Conservation (phyloP, 2,888 invertebrate genomes). For the Drosophila affinis region DNA sequence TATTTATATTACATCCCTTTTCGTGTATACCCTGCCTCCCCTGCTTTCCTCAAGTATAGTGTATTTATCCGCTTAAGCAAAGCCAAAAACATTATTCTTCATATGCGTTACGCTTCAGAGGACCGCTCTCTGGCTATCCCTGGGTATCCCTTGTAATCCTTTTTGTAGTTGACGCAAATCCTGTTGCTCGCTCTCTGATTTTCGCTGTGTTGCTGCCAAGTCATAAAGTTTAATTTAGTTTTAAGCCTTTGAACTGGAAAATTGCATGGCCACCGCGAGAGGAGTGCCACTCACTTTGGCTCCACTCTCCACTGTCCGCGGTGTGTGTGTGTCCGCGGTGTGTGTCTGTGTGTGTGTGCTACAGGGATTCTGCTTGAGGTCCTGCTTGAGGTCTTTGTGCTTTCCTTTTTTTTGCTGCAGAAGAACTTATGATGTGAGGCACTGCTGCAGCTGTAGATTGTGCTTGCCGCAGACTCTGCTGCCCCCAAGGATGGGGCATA, state of each 20-base stretch:
- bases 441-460: no score
- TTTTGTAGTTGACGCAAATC: slow-evolving; percentile 74
- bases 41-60: not conserved
- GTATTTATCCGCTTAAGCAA: slow-evolving; percentile 46
- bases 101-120: slow-evolving; percentile 47
- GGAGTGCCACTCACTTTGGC: slow-evolving; percentile 27
- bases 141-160: slow-evolving; percentile 66
- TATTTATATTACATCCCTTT: not conserved
- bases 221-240: slow-evolving; percentile 79
- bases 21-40: not conserved
- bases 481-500: not conserved
- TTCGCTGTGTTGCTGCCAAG: slow-evolving; percentile 57
- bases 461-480: not conserved
- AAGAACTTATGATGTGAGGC: not conserved
- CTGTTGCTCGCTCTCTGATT: slow-evolving; percentile 49
- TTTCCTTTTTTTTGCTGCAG: not conserved
- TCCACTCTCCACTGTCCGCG: slow-evolving; percentile 2
- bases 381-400: not conserved
- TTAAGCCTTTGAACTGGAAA: slow-evolving; percentile 80
- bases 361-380: not conserved
- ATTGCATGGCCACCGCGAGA: slow-evolving; percentile 56
- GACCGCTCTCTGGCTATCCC: not conserved
- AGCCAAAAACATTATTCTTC: slow-evolving; percentile 71
- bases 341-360: no score
- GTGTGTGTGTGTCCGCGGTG: no score